Evolutionary conservation across 2,888 invertebrate species (phyloP).

Genomic region (Sympetrum striolatum): DNA sequence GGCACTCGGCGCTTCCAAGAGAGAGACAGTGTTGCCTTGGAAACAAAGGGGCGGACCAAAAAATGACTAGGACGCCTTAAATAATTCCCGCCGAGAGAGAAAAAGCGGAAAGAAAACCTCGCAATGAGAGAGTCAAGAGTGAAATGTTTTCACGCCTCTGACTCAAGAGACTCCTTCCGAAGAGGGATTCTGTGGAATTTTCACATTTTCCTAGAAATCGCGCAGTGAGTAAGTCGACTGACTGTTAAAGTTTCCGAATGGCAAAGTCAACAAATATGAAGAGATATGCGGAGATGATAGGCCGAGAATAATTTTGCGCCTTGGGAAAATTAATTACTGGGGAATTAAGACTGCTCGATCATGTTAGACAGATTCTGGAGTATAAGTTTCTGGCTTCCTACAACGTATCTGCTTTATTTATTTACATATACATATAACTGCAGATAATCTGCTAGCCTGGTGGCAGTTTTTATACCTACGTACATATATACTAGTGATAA

Average conservation of each 20-base stretch:
- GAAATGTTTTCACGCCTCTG: neutral
- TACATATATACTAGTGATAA: too few relatives aligned
- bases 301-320: too few relatives aligned
- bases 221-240: neutral
- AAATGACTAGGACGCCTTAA: slow-evolving; percentile 4
- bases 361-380: too few relatives aligned
- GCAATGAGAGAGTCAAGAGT: neutral
- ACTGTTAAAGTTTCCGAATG: neutral
- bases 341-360: too few relatives aligned
- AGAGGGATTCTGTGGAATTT: neutral
- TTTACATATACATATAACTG: too few relatives aligned
- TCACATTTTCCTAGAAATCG: neutral
- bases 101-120: neutral
- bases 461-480: too few relatives aligned
- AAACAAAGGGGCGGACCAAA: neutral
- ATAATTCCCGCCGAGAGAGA: neutral
- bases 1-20: neutral
- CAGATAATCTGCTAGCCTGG: too few relatives aligned
- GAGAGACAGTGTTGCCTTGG: neutral
- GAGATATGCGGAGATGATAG: neutral
- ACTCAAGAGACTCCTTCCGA: neutral
- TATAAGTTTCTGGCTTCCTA: too few relatives aligned
- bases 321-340: too few relatives aligned
- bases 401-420: too few relatives aligned
- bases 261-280: neutral